These are phyloP conservation scores for Rotaria magnacalcarata DNA, from an alignment of 2,888 invertebrate species.

Conservation along the genomic window DNA sequence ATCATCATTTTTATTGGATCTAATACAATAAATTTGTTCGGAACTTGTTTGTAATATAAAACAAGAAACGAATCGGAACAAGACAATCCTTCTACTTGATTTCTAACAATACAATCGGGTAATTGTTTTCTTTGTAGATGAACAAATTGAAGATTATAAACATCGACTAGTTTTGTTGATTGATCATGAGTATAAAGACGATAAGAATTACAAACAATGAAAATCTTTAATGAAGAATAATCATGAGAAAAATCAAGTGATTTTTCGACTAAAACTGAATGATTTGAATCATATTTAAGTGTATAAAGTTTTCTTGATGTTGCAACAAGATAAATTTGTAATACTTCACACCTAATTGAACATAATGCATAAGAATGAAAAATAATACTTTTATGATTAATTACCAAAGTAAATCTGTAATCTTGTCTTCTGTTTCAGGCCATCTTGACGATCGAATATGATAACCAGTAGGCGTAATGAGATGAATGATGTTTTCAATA, in stretches of 20 bases:
- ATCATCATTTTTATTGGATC: not conserved
- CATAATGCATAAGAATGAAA: not conserved
- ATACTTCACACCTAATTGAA: not conserved
- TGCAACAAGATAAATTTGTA: not conserved
- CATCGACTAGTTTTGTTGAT: not conserved
- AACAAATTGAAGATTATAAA: not conserved
- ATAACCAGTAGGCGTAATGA: not conserved
- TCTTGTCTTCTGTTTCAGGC: not conserved
- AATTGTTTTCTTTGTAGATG: slow-evolving; percentile 10
- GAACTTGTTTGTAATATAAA: not conserved
- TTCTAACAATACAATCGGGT: not conserved
- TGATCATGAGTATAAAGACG: not conserved
- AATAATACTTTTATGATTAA: not conserved
- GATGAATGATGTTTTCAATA: not conserved
- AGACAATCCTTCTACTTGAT: not conserved
- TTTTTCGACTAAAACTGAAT: not conserved
- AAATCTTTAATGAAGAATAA: not conserved
- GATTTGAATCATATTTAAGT: not conserved
- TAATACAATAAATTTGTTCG: not conserved
- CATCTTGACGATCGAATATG: not conserved
- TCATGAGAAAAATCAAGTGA: not conserved
- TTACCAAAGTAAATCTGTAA: not conserved
- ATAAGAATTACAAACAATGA: not conserved
- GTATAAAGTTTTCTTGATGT: not conserved
- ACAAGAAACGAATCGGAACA: not conserved